Evolutionary conservation across 2,797 vertebrate genomes (phyloP).

Genomic region (Pangasius macronema): DNA sequence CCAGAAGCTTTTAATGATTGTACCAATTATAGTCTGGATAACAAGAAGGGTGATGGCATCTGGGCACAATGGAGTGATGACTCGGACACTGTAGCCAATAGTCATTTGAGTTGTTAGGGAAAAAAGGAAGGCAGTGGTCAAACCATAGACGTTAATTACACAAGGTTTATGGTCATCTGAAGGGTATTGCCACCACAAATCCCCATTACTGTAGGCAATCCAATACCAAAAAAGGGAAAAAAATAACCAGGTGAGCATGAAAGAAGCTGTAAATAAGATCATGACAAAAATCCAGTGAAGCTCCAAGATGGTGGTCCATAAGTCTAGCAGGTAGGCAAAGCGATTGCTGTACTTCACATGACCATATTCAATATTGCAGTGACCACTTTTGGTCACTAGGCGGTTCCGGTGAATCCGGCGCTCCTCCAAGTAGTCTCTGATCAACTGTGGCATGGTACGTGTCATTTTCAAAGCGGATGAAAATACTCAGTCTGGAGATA

Average conservation of each 20-base stretch:
- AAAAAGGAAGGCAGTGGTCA: constrained; percentile 92
- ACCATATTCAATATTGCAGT: constrained; percentile 95
- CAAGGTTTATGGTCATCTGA: constrained; percentile 76
- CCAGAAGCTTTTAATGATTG: constrained; percentile 92
- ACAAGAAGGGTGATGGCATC: constrained; percentile 86
- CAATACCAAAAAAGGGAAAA: constrained; percentile 79
- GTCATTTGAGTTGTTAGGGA: constrained; percentile 97
- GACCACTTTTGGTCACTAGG: constrained; percentile 92
- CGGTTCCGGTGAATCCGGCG: constrained; percentile 71
- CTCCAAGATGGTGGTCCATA: constrained; percentile 86
- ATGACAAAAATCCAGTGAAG: constrained; percentile 76
- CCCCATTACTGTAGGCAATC: constrained; percentile 73
- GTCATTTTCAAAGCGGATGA: constrained; percentile 74
- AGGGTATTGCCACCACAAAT: constrained; percentile 74
- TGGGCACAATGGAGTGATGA: constrained; percentile 84
- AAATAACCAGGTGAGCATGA: constrained; percentile 78
- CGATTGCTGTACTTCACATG: constrained; percentile 84
- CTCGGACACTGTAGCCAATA: constrained; percentile 89
- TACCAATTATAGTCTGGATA: constrained; percentile 87
- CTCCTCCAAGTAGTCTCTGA: constrained; percentile 69
- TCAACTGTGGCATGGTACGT: constrained; percentile 72
- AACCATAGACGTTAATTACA: constrained; percentile 81
- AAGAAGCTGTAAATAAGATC: constrained; percentile 70
- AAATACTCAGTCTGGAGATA: constrained; percentile 52
- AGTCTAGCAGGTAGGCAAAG: constrained; percentile 87